Conservation (phyloP, 2,113 vertebrate species). For the Callipepla squamata region DNA sequence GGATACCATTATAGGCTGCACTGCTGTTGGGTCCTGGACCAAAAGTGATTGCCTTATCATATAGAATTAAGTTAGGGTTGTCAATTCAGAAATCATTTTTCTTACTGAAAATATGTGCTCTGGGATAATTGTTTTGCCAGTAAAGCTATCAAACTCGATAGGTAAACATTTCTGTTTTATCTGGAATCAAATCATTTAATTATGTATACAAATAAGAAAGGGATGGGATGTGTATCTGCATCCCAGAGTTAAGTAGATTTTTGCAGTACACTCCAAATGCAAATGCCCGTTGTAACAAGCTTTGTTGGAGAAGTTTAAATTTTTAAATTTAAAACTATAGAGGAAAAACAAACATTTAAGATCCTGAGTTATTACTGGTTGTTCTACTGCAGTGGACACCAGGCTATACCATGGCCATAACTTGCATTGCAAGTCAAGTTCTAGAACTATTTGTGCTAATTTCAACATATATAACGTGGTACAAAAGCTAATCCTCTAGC, state of each 20-base stretch:
- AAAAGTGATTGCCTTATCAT: background rate
- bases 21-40: background rate
- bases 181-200: background rate
- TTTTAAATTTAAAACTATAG: background rate
- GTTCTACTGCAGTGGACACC: background rate
- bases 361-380: background rate
- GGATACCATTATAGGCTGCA: rapidly evolving
- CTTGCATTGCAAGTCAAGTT: background rate
- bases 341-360: background rate
- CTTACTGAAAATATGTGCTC: background rate
- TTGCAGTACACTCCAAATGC: background rate
- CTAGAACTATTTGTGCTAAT: background rate
- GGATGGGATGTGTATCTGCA: background rate
- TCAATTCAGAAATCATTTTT: background rate
- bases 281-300: background rate
- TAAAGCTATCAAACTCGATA: background rate
- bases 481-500: background rate
- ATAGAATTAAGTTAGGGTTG: background rate
- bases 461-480: background rate
- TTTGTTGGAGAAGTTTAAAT: background rate
- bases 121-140: background rate
- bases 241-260: background rate
- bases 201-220: background rate
- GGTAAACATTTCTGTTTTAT: background rate
- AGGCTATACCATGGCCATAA: background rate